Evolutionary conservation across 2,113 vertebrate species (phyloP).

Genomic region (Syngnathus scovelli): DNA sequence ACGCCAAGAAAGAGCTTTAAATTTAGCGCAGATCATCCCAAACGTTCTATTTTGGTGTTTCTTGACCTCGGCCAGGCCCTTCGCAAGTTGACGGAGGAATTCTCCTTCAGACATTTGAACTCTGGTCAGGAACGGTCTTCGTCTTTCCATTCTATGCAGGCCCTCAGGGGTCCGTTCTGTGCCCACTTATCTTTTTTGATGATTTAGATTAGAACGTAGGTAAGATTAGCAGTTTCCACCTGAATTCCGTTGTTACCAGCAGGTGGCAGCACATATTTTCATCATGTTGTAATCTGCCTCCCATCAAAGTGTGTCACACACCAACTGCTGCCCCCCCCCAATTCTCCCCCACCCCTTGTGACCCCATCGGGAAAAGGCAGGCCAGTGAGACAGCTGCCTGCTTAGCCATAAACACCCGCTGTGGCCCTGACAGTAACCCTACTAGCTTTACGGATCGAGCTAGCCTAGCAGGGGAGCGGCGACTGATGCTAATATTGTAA

Average conservation of each 20-base stretch:
- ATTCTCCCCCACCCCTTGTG: constrained; percentile 18
- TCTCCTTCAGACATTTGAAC: not conserved
- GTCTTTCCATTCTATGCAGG: not conserved
- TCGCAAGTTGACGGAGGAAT: constrained; percentile 1
- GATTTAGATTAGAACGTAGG: not conserved
- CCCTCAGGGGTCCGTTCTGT: not conserved
- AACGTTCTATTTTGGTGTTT: constrained; percentile 3
- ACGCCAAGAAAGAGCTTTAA: not conserved
- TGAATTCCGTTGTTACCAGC: constrained; percentile 22
- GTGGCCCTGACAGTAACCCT: constrained; percentile 34
- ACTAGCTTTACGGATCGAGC: constrained; percentile 22
- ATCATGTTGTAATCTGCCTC: constrained; percentile 5
- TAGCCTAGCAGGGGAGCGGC: constrained; percentile 10
- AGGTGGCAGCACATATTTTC: constrained; percentile 43
- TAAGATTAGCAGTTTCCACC: not conserved
- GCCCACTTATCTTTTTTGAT: not conserved
- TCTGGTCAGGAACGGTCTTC: not conserved
- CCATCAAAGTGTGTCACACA: constrained; percentile 34
- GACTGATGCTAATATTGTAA: constrained; percentile 8
- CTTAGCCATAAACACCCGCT: constrained; percentile 29
- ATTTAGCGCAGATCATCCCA: not conserved
- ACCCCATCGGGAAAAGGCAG: constrained; percentile 39
- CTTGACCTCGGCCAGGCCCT: not conserved
- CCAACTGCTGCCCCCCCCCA: constrained; percentile 44
- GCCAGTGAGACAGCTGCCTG: constrained; percentile 51